A percentile compares a stretch with the other conserved stretches of the same genome.
phyloP scores from a whole-genome alignment of 1,140 invertebrate genomes.

The Camponotus pennsylvanicus region DNA sequence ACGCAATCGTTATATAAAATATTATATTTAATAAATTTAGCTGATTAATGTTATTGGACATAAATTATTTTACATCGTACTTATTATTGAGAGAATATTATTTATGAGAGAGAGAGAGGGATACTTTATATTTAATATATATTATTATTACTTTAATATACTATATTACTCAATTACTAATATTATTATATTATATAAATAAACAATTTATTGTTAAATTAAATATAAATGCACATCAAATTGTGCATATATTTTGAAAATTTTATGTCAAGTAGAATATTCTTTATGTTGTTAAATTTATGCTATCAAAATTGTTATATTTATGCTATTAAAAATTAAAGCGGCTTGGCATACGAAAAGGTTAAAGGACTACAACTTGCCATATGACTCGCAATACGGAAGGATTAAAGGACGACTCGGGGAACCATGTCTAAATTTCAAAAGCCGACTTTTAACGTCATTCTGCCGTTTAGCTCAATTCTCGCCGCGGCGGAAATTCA shows the following conservation, averaged over 20 bases:
- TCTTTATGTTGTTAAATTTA: not conserved
- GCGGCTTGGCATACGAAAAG: too few species aligned
- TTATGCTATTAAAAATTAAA: too few species aligned
- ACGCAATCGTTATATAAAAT: slow-evolving; percentile 35
- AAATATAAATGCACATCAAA: not conserved
- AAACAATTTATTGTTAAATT: slow-evolving; percentile 3
- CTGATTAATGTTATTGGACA: not conserved
- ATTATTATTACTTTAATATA: not conserved
- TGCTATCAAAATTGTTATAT: too few species aligned
- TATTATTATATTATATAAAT: not conserved
- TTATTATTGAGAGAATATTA: not conserved
- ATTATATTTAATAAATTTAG: not conserved
- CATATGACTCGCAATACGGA: not conserved
- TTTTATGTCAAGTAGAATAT: not conserved
- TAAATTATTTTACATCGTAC: too few species aligned
- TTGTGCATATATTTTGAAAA: not conserved
- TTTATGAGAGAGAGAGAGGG: not conserved
- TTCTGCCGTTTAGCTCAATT: slow-evolving; percentile 59
- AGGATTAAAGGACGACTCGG: slow-evolving; percentile 42
- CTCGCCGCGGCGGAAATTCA: slow-evolving; percentile 48
- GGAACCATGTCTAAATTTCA: slow-evolving; percentile 70
- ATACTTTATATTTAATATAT: not conserved
- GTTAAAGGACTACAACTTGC: too few species aligned
- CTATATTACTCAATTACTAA: too few species aligned
- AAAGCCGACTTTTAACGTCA: slow-evolving; percentile 63